These are phyloP conservation scores for Synergus japonicus DNA, from an alignment of 2,888 invertebrate genomes.

Conservation along the genomic window DNA sequence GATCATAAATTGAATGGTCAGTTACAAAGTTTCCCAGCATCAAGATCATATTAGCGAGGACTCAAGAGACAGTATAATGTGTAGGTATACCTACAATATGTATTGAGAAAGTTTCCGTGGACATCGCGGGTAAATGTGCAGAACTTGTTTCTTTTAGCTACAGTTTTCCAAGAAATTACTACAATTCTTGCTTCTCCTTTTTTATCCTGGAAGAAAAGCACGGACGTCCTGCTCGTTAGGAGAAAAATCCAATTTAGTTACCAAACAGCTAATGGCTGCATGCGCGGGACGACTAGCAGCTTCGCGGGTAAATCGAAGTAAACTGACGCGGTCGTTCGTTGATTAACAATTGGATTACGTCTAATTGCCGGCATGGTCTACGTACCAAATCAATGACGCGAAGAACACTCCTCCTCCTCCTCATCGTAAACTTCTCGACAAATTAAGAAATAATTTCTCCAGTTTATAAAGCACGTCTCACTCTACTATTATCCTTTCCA, in stretches of 20 bases:
- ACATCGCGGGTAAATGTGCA: no score
- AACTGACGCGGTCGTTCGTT: conserved; percentile 55
- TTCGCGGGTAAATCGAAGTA: conserved; percentile 49
- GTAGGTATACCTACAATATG: no score
- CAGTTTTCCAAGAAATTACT: neutral
- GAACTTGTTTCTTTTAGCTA: no score
- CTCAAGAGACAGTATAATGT: no score
- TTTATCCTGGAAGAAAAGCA: conserved; percentile 9
- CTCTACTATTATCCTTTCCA: neutral
- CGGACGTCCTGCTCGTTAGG: conserved; percentile 56
- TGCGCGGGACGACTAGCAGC: conserved; percentile 49
- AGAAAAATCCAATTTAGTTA: conserved; percentile 66
- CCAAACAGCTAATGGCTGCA: conserved; percentile 57
- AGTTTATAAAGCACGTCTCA: neutral
- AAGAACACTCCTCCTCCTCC: conserved; percentile 46
- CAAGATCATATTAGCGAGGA: no score
- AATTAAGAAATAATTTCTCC: neutral
- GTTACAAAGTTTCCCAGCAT: no score
- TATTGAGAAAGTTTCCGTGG: no score
- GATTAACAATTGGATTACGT: conserved; percentile 68
- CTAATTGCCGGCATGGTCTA: conserved; percentile 59
- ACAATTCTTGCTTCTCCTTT: neutral
- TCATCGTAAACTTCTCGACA: conserved; percentile 15
- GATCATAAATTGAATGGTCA: no score
- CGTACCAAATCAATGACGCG: conserved; percentile 52